A percentile compares a stretch with the other conserved stretches of the same genome.
phyloP scores from a whole-genome alignment of 2,113 vertebrate species.

The Hemiscyllium ocellatum region DNA sequence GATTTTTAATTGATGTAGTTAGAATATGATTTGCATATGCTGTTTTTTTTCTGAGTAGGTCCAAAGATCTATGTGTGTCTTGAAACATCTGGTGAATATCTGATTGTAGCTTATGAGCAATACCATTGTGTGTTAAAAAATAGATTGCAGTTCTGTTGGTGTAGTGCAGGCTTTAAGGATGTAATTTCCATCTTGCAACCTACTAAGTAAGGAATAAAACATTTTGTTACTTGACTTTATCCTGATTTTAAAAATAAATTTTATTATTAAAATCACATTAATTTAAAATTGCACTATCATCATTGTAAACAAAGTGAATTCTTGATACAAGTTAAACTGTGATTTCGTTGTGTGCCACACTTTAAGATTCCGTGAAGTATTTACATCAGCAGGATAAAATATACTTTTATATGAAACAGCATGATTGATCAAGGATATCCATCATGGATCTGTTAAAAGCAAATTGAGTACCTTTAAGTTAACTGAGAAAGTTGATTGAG shows the following conservation, averaged over 20 bases:
- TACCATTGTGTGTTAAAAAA: not conserved
- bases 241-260: not conserved
- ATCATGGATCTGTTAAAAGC: not conserved
- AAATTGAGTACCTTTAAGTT: not conserved
- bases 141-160: not conserved
- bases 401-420: not conserved
- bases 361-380: not conserved
- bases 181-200: not conserved
- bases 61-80: not conserved
- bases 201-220: not conserved
- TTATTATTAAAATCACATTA: not conserved
- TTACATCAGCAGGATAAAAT: not conserved
- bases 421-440: not conserved
- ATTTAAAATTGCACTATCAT: not conserved
- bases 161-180: not conserved
- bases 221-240: slow-evolving; percentile 10
- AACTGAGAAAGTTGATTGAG: not conserved
- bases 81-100: not conserved
- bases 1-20: not conserved
- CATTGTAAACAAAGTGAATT: not conserved
- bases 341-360: not conserved
- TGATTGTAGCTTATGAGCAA: not conserved
- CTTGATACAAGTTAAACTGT: not conserved
- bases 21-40: not conserved
- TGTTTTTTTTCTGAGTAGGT: slow-evolving; percentile 5